Base-by-base conservation (phyloP, 2,113 vertebrate species). In the Pituophis catenifer region DNA sequence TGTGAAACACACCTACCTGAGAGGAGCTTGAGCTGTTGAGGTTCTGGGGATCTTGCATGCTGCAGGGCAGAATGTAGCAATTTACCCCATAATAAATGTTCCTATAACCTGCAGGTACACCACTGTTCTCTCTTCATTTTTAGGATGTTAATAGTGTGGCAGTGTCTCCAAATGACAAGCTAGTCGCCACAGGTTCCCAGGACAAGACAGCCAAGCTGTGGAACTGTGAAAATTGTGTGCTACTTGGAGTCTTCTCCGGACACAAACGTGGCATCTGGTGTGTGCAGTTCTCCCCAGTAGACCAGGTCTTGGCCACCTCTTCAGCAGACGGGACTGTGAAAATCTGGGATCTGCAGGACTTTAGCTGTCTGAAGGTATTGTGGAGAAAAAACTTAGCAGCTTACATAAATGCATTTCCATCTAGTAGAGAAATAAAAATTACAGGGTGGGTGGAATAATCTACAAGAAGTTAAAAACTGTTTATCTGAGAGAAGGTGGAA, bases 101-200 rank as follows among this genome's bases (percentile, higher is more conserved):
- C n/a, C 17, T 81, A 38, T 33, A 33, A 2, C 15, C 0, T 92
- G 29, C 1, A 91, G 9, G 10, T 23, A 24, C 75, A 17, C 29
- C 2, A 1, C 0, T n/a, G 53, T 85, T 81, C 38, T 92, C 29
- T 89, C 93, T 85, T 19, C 86, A 33, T 89, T 88, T 48, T 26
- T 90, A 99, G 99, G 99, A 99, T 86, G 96, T 99, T 29, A 99
- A 99, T 98, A 99, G 99, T 0, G 97, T 99, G 89, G 97, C 98
- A 0, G 94, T 99, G 15, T 99, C 99, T 5, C 99, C 99, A 6
- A 99, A 99, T 0, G 99, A 99, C 98, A 99, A 98, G 94, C 98
- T 99, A 95, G 91, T 99, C 85, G 99, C 98, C 11, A 99, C 99
- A 0, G 99, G 99, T 92, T 99, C 99, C 0, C 99, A 99, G 97